Evolutionary conservation across 2,888 invertebrate species (phyloP).

Genomic region (Drosophila robusta): DNA sequence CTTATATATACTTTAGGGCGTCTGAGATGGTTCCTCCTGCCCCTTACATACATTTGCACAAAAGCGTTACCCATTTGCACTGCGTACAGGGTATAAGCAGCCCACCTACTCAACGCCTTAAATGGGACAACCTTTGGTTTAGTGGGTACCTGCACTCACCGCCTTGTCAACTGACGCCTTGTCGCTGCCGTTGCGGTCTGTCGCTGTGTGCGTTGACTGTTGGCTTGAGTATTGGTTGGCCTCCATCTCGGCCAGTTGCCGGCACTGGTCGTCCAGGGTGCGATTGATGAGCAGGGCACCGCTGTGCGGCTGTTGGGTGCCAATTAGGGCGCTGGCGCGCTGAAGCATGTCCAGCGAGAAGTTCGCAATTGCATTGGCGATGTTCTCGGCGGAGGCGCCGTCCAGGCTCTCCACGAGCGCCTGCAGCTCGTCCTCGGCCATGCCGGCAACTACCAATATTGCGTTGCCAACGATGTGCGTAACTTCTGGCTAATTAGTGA

Average conservation of each 20-base stretch:
- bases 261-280: slow-evolving; percentile 71
- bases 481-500: slow-evolving; percentile 2
- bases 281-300: slow-evolving; percentile 61
- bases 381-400: slow-evolving; percentile 55
- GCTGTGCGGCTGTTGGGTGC: slow-evolving; percentile 53
- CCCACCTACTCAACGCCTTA: background rate
- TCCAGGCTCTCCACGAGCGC: slow-evolving; percentile 72
- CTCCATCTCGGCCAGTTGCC: slow-evolving; percentile 61
- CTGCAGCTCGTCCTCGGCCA: slow-evolving; percentile 72
- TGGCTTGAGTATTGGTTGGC: slow-evolving; percentile 6
- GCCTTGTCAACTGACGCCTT: slow-evolving; percentile 18
- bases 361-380: slow-evolving; percentile 74
- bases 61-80: no score
- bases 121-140: background rate
- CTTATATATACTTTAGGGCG: no score
- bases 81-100: no score
- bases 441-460: slow-evolving; percentile 17
- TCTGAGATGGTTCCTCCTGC: no score
- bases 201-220: slow-evolving; percentile 1
- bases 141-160: slow-evolving; percentile 37
- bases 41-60: no score
- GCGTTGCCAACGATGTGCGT: background rate
- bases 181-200: slow-evolving; percentile 1
- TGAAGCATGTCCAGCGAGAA: slow-evolving; percentile 76
- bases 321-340: slow-evolving; percentile 71